phyloP scores from a whole-genome alignment of 1,140 invertebrate genomes.

The Meloidogyne hapla region DNA sequence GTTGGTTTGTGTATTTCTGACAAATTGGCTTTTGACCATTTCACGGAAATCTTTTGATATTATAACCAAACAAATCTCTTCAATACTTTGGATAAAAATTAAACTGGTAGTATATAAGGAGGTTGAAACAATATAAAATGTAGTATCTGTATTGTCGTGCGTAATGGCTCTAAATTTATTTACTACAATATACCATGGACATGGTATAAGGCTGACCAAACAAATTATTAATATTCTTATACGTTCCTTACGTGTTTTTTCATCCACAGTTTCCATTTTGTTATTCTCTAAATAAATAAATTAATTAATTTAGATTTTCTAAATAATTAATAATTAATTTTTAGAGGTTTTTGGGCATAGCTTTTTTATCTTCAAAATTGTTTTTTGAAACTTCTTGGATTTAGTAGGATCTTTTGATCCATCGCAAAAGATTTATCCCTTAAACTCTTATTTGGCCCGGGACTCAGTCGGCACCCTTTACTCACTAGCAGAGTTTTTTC shows the following conservation, averaged over 20 bases:
- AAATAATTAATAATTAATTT: too few relatives aligned
- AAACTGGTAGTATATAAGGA: not conserved
- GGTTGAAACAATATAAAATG: not conserved
- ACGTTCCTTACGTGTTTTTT: not conserved
- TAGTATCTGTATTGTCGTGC: not conserved
- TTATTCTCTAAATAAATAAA: too few relatives aligned
- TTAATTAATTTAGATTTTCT: too few relatives aligned
- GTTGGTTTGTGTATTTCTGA: not conserved
- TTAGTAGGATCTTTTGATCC: too few relatives aligned
- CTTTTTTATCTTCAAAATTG: too few relatives aligned
- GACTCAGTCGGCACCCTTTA: too few relatives aligned
- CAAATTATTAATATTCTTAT: not conserved
- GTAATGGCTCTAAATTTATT: not conserved
- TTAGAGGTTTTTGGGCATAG: too few relatives aligned
- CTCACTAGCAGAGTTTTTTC: too few relatives aligned
- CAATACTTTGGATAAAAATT: not conserved
- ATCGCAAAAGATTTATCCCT: too few relatives aligned
- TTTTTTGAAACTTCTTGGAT: too few relatives aligned
- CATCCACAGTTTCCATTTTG: not conserved
- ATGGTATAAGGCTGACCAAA: not conserved
- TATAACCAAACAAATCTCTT: not conserved
- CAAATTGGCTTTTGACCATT: not conserved
- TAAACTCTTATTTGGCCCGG: too few relatives aligned
- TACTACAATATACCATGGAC: not conserved
- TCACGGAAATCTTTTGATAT: not conserved